These are phyloP conservation scores for Ditula angustiorana DNA, from an alignment of 2,888 invertebrate genomes.

Conservation along the genomic window DNA sequence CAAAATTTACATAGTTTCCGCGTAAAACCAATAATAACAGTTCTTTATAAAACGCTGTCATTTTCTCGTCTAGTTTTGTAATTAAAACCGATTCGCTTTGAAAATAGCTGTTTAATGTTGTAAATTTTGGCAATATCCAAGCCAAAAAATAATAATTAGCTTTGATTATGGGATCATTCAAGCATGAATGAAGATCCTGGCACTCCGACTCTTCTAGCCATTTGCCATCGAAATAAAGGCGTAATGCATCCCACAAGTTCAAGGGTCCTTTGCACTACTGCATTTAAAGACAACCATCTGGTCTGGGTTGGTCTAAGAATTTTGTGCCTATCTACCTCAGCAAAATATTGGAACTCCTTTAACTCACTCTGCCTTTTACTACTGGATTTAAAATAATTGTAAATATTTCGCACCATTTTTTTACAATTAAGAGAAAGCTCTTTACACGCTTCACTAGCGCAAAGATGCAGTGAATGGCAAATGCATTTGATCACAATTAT, in stretches of 20 bases:
- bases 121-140: neutral
- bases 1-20: neutral
- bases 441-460: neutral
- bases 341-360: slow-evolving; percentile 25
- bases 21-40: neutral
- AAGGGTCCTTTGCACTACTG: neutral
- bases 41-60: neutral
- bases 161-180: slow-evolving; percentile 29
- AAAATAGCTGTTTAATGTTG: neutral
- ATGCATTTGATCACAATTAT: neutral
- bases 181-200: neutral
- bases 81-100: neutral
- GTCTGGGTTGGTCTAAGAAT: slow-evolving; percentile 33
- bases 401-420: neutral
- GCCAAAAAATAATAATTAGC: slow-evolving; percentile 23
- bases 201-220: neutral
- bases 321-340: slow-evolving; percentile 27
- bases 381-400: neutral
- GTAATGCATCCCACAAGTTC: slow-evolving; percentile 18
- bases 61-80: neutral
- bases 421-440: neutral
- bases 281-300: slow-evolving; percentile 16
- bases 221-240: slow-evolving; percentile 16
- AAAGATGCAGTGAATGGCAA: too few relatives aligned
- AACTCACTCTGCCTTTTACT: slow-evolving; percentile 19